Conservation (phyloP, 2,797 vertebrate genomes). For the Diglossa cyanea region DNA sequence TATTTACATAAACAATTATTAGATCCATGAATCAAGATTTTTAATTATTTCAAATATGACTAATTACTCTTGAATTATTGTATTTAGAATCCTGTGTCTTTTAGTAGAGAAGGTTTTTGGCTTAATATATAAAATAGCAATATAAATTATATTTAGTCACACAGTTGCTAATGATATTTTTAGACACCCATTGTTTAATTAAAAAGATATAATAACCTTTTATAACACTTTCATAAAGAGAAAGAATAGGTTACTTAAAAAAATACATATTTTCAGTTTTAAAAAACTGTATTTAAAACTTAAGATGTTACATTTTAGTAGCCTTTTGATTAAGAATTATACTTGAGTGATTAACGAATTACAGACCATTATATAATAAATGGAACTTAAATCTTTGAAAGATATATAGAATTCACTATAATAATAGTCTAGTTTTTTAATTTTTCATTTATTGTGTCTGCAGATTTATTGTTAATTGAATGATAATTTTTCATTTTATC, state of each 20-base stretch:
- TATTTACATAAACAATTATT: background rate
- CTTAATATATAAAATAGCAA: background rate
- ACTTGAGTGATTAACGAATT: background rate
- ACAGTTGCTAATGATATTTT: background rate
- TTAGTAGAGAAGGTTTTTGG: background rate
- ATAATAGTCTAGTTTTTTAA: background rate
- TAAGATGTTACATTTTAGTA: background rate
- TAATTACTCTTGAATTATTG: background rate
- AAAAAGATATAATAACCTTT: background rate
- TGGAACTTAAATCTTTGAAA: background rate
- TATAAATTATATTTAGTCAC: conserved; percentile 1
- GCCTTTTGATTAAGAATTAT: conserved; percentile 1
- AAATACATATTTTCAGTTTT: background rate
- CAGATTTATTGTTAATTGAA: background rate
- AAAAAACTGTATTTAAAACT: background rate
- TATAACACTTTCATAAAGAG: background rate
- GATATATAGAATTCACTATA: background rate
- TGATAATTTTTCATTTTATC: background rate
- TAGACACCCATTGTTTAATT: background rate
- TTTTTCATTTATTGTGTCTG: background rate
- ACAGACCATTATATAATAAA: conserved; percentile 6
- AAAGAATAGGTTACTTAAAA: background rate
- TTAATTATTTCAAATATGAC: background rate
- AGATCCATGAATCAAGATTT: background rate
- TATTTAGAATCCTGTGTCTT: background rate